phyloP scores from a whole-genome alignment of 2,888 invertebrate species.

The Quadroppia sp. region DNA sequence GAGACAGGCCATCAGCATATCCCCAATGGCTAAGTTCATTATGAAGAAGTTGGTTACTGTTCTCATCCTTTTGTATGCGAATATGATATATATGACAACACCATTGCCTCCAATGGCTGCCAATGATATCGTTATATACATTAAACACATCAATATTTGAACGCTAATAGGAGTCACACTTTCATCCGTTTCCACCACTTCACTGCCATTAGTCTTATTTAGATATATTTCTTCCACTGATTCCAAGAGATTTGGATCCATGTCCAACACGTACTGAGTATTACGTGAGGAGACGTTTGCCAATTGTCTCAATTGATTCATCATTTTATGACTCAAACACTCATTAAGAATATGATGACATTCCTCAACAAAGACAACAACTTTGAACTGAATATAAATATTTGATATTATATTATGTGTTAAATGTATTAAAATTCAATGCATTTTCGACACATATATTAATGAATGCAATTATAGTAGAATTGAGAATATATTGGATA shows the following conservation, averaged over 20 bases:
- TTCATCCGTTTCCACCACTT: not conserved
- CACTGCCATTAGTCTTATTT: not conserved
- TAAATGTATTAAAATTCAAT: not conserved
- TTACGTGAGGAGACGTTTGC: not conserved
- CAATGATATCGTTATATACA: conserved; percentile 55
- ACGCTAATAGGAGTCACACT: not conserved
- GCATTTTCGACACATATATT: not conserved
- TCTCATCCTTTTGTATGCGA: conserved; percentile 76
- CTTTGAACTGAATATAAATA: not conserved
- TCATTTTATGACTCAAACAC: not conserved
- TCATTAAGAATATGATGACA: not conserved
- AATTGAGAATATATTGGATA: not conserved
- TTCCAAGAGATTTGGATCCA: not conserved
- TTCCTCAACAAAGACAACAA: not conserved
- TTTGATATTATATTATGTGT: not conserved
- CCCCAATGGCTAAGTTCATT: conserved; percentile 75
- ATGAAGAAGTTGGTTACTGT: conserved; percentile 91
- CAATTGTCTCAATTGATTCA: not conserved
- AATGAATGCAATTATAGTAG: too few species aligned
- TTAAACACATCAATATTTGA: conserved; percentile 51
- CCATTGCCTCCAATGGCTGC: conserved; percentile 56
- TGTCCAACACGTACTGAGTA: not conserved
- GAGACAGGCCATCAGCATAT: conserved; percentile 80
- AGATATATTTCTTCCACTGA: not conserved
- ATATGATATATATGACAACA: conserved; percentile 77